Percentiles rank a stretch among this genome's conserved stretches.
Evolutionary conservation across 2,113 vertebrate genomes (phyloP).

Genomic region (Ailurus styani): DNA sequence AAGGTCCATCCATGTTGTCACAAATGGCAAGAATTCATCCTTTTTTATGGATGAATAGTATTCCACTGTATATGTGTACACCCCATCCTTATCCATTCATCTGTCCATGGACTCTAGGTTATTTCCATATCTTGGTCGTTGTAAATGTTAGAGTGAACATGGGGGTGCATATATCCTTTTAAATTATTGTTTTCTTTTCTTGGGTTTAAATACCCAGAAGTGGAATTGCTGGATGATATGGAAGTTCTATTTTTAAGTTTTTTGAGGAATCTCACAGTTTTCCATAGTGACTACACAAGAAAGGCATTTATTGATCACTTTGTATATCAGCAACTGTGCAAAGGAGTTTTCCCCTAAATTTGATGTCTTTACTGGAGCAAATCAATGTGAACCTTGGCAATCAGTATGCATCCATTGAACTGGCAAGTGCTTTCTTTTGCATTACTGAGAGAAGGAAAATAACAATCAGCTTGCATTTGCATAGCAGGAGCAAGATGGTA

Average conservation of each 20-base stretch:
- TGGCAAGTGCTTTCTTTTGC: conserved; percentile 6
- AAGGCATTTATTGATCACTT: conserved; percentile 3
- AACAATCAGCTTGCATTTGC: conserved; percentile 17
- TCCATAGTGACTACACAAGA: background rate
- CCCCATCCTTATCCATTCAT: background rate
- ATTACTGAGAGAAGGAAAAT: background rate
- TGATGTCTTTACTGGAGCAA: background rate
- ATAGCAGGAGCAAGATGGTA: background rate
- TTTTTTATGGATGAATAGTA: background rate
- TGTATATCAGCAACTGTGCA: background rate
- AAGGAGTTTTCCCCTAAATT: background rate
- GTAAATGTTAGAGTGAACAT: background rate
- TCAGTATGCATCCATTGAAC: background rate
- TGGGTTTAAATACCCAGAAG: background rate
- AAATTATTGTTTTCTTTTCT: conserved; percentile 1
- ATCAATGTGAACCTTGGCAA: background rate
- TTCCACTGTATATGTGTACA: background rate
- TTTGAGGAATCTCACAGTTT: background rate
- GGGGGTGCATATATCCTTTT: background rate
- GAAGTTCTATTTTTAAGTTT: background rate
- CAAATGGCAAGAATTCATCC: background rate
- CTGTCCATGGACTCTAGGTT: background rate
- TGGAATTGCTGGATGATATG: background rate
- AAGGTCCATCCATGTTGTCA: background rate
- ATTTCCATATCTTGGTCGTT: background rate